phyloP scores from a whole-genome alignment of 2,113 vertebrate species.

The Nibea coibor region DNA sequence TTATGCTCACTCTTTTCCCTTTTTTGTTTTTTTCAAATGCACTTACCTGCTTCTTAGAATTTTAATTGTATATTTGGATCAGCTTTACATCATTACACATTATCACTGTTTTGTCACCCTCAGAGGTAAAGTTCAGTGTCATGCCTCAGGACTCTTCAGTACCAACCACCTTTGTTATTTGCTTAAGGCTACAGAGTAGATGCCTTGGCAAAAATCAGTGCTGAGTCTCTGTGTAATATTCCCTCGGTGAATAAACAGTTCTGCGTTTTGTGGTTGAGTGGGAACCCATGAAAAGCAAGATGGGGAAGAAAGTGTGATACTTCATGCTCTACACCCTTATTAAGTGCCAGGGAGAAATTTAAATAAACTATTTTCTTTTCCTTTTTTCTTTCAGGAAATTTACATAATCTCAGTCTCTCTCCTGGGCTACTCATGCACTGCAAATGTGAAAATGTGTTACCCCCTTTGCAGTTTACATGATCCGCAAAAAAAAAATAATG shows the following conservation, averaged over 20 bases:
- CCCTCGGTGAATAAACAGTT: slow-evolving; percentile 36
- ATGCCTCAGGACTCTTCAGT: neutral
- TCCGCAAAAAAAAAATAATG: slow-evolving; percentile 50
- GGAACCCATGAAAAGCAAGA: slow-evolving; percentile 1
- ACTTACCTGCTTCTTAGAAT: too few species aligned
- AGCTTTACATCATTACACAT: neutral
- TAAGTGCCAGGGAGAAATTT: slow-evolving; percentile 31
- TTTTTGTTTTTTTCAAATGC: neutral
- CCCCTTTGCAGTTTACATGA: slow-evolving; percentile 32
- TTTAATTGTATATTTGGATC: neutral
- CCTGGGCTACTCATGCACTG: slow-evolving; percentile 7
- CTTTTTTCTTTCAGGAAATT: slow-evolving; percentile 51
- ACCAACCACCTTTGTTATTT: slow-evolving; percentile 12
- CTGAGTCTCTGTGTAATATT: slow-evolving; percentile 23
- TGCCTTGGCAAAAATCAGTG: neutral
- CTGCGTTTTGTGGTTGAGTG: slow-evolving; percentile 5
- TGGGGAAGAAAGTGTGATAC: neutral
- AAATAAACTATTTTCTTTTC: slow-evolving; percentile 61
- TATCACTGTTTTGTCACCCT: neutral
- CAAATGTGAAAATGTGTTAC: slow-evolving; percentile 61
- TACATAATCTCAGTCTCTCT: slow-evolving; percentile 31
- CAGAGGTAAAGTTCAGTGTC: neutral
- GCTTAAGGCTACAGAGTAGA: neutral
- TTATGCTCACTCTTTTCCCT: neutral
- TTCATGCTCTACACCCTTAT: slow-evolving; percentile 30